Evolutionary conservation across 2,113 vertebrate genomes (phyloP), one percentile per base, ranked within the genome.

Genomic region (Dipodomys spectabilis): DNA sequence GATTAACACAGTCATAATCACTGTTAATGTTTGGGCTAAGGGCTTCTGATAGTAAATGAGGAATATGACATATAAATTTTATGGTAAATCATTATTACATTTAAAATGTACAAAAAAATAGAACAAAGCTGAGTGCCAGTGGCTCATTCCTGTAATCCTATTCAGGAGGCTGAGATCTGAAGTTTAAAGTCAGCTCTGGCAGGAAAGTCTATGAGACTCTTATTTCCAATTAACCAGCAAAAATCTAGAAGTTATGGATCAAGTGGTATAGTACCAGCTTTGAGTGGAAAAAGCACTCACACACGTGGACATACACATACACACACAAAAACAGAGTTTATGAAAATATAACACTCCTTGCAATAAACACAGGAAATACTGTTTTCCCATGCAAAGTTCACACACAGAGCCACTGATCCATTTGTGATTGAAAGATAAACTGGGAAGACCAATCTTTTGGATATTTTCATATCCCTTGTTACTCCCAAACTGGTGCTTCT

Each of bases 401-500:
- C 39, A 90, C 53, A 94, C 39, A 73, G 1, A 69, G 88, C 27
- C 28, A 49, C 20, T 22, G 44, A 74, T 81, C 35, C 79, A 62
- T 94, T 92, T 88, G 9, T 91, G 79, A 39, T 19, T 69, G 77
- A 57, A 73, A 93, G 64, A 86, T 28, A 94, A 91, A 92, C 1
- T 10, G 22, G 79, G 69, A 92, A 88, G 75, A 72, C 7, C 22
- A 71, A 23, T 87, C 68, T 91, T 97, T 90, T 95, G 92, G 79
- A 89, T 97, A 97, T 98, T 97, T 97, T 92, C 79, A 96, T 53
- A 96, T 94, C 79, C 28, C 95, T 92, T 93, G 72, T 92, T 96
- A 88, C 97, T 96, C 95, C 53, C 86, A 98, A 97, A 96, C 95
- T 79, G 88, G 83, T 88, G 67, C 95, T 95, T 97, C 97, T 94